Conservation (phyloP, 2,888 invertebrate genomes). For the Temnothorax unifasciatus region DNA sequence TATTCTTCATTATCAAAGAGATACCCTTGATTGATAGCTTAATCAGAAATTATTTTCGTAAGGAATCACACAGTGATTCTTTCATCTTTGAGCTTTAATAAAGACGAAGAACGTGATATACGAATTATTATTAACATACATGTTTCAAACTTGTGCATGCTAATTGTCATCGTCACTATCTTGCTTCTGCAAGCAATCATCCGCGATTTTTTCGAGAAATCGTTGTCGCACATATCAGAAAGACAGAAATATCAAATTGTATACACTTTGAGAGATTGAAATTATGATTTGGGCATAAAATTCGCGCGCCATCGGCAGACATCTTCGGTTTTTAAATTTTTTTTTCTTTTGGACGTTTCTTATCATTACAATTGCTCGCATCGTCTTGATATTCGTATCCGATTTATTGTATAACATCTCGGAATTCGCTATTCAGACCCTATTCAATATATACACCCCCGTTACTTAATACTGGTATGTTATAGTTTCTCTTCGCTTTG, state of each 20-base stretch:
- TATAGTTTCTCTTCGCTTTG: background rate
- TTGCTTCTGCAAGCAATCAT: conserved; percentile 34
- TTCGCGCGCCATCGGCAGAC: conserved; percentile 72
- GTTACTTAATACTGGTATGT: conserved; percentile 23
- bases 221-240: conserved; percentile 28
- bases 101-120: conserved; percentile 41
- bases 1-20: conserved; percentile 21
- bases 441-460: conserved; percentile 26
- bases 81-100: conserved; percentile 45
- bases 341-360: conserved; percentile 36
- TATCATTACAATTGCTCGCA: conserved; percentile 37
- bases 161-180: conserved; percentile 31
- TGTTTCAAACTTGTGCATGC: conserved; percentile 32
- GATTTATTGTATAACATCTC: conserved; percentile 11
- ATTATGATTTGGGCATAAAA: conserved; percentile 57
- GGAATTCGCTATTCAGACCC: conserved; percentile 10
- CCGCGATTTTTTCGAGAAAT: conserved; percentile 22
- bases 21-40: background rate
- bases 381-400: conserved; percentile 18
- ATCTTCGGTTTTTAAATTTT: conserved; percentile 52
- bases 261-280: conserved; percentile 26
- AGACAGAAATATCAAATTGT: conserved; percentile 46
- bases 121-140: conserved; percentile 36
- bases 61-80: conserved; percentile 34
- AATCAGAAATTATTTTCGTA: conserved; percentile 41